Conservation (phyloP, 2,797 vertebrate species). For the Dendrocincla tyrannina region DNA sequence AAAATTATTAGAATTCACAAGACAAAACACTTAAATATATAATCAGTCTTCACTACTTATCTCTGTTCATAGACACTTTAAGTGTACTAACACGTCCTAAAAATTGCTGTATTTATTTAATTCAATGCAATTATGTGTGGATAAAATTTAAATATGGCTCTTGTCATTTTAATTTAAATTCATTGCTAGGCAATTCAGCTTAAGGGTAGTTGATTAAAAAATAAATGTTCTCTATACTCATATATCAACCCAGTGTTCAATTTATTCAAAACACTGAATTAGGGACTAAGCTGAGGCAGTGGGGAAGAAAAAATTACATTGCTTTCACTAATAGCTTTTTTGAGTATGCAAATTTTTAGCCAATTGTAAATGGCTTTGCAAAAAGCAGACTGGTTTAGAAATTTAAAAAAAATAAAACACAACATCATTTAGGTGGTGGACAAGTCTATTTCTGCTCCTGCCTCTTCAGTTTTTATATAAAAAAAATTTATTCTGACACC, state of each 20-base stretch:
- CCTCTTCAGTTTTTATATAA: neutral
- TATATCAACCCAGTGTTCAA: neutral
- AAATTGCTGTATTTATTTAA: constrained; percentile 13
- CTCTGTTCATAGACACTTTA: neutral
- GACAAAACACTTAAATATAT: neutral
- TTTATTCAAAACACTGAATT: constrained; percentile 27
- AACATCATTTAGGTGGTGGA: neutral
- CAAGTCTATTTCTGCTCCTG: neutral
- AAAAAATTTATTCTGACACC: constrained; percentile 24
- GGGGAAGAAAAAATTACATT: constrained; percentile 1
- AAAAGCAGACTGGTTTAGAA: neutral
- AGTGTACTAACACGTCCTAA: neutral
- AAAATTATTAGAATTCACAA: neutral
- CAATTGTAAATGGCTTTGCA: neutral
- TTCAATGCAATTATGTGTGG: neutral
- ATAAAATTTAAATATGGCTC: neutral
- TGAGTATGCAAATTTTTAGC: constrained; percentile 4
- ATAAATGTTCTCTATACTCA: neutral
- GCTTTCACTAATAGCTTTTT: constrained; percentile 17
- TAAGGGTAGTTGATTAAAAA: neutral
- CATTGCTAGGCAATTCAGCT: neutral
- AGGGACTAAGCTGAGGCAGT: neutral
- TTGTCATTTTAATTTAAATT: constrained; percentile 32
- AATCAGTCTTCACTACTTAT: neutral
- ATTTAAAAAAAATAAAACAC: neutral